Base-by-base conservation (phyloP, 2,113 vertebrate genomes). In the Pseudopipra pipra region DNA sequence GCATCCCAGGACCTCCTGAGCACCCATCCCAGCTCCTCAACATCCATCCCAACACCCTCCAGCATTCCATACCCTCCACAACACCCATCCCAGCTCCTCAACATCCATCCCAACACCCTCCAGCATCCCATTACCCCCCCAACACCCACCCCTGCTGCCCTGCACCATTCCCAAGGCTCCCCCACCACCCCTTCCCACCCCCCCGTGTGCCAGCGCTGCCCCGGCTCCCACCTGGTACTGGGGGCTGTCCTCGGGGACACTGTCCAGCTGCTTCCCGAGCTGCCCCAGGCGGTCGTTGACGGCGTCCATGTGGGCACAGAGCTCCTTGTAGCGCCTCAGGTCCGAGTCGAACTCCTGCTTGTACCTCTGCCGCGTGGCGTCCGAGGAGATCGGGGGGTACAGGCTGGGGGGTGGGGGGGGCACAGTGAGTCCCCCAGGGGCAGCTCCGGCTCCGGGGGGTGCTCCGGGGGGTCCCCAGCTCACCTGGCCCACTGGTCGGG, bases 281-380 rank as follows among this genome's bases (percentile, higher is more conserved):
- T 98, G 95, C 85, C 98, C 98, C 54, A 98, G 97, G 97, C 98
- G 98, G 91, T 98, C 98, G 7, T 97, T 98, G 96, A 98, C 87
- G 19, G 98, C 72, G 21, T 99, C 98, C 98, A 99, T 98, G 66
- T 98, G 97, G 0, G 98, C 97, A 12, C 98, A 98, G 68, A 99
- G 97, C 66, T 85, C 94, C 93, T 98, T 99, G 88, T 99, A 99
- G 15, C 52, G 92, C n/a, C 86, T 88, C 87, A 98, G 96, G 46
- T 98, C 97, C 0, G 91, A 92, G 81, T 98, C 98, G 8, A 99
- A 99, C 86, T 98, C 98, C 77, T 93, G 96, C 95, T 98, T 99
- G 95, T 98, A 98, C 46, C 92, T 88, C 47, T 95, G 98, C 3
- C 98, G 97, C 65, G 97, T 81, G 20, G 89, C 44, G 10, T 98